Conservation (phyloP, 2,888 invertebrate species). For the Caradrina clavipalpis region DNA sequence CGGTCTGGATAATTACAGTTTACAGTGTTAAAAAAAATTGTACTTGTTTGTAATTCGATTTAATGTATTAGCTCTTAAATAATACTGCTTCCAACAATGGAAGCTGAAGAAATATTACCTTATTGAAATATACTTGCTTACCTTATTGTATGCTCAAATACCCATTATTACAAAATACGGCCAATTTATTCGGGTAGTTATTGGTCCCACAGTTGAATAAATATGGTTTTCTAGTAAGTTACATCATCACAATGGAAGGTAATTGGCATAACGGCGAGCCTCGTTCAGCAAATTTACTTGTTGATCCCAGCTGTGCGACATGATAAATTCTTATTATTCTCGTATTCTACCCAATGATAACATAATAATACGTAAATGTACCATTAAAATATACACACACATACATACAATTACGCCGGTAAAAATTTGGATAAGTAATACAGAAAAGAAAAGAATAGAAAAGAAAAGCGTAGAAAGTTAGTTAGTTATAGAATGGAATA, state of each 20-base stretch:
- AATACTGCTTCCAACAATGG: background rate
- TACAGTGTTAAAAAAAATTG: background rate
- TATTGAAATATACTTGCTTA: no score
- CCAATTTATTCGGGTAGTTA: slow-evolving; percentile 13
- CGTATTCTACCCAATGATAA: slow-evolving; percentile 31
- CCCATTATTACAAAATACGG: slow-evolving; percentile 4
- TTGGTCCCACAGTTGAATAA: slow-evolving; percentile 44
- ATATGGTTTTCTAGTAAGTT: slow-evolving; percentile 49
- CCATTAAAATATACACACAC: no score
- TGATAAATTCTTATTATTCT: slow-evolving; percentile 41
- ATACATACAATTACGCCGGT: no score
- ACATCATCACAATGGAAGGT: slow-evolving; percentile 57
- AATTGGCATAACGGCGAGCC: slow-evolving; percentile 49
- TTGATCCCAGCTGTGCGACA: slow-evolving; percentile 29
- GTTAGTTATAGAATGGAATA: no score
- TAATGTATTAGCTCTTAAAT: background rate
- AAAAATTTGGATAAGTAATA: no score
- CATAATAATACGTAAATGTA: slow-evolving; percentile 13
- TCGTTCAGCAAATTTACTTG: slow-evolving; percentile 43
- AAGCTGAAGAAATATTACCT: background rate
- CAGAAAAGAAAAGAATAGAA: no score
- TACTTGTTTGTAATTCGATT: background rate
- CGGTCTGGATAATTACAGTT: no score
- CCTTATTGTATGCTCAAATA: background rate
- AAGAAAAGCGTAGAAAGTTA: no score